Evolutionary conservation across 2,888 invertebrate genomes (phyloP).

Genomic region (Phortica okadai): DNA sequence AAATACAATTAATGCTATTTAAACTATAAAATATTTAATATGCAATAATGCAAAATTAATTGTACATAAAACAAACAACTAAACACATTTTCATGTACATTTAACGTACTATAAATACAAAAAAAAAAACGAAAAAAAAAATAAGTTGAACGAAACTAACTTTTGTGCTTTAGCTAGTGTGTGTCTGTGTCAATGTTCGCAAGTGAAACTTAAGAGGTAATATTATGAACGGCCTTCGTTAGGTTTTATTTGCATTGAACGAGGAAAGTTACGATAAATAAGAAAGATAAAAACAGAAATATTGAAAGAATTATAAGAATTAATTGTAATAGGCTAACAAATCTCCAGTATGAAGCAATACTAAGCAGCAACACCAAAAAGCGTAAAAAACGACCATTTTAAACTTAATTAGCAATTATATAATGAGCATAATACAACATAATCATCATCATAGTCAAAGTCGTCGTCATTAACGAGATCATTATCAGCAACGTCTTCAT

Average conservation of each 20-base stretch:
- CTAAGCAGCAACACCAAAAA: constrained; percentile 19
- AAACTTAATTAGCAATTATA: neutral
- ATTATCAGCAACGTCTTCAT: constrained; percentile 58
- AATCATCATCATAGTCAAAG: neutral
- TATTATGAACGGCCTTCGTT: constrained; percentile 25
- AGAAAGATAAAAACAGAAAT: constrained; percentile 41
- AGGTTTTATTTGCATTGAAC: constrained; percentile 39
- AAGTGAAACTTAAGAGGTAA: constrained; percentile 41
- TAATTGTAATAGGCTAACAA: constrained; percentile 50
- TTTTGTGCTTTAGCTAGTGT: constrained; percentile 58
- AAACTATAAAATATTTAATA: constrained; percentile 33
- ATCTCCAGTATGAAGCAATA: neutral
- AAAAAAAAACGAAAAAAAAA: constrained; percentile 22
- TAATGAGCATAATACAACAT: neutral
- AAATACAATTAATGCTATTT: constrained; percentile 46
- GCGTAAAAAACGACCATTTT: neutral
- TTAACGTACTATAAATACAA: constrained; percentile 10
- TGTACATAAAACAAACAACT: constrained; percentile 48
- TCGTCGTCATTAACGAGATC: constrained; percentile 54
- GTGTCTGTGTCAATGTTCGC: constrained; percentile 49
- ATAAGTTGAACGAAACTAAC: constrained; percentile 34
- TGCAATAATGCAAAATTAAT: constrained; percentile 41
- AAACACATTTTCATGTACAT: neutral
- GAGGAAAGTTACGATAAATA: constrained; percentile 36
- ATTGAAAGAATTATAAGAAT: constrained; percentile 25